Conservation (phyloP, 1,140 invertebrate genomes). For the Eueides isabella region DNA sequence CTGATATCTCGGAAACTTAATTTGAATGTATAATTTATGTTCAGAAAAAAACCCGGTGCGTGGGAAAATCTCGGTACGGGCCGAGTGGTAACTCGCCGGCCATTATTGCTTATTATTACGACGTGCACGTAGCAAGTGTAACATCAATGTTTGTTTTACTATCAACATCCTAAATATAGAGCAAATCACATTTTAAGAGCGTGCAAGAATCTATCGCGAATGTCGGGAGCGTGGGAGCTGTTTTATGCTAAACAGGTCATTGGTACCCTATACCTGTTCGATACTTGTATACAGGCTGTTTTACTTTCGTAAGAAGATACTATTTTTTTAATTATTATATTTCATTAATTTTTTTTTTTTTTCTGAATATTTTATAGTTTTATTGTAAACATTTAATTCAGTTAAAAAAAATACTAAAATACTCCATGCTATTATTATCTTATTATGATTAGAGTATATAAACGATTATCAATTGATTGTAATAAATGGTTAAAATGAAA, state of each 20-base stretch:
- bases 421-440: background rate
- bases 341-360: background rate
- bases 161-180: constrained; percentile 79
- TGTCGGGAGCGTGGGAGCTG: constrained; percentile 73
- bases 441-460: background rate
- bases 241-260: constrained; percentile 80
- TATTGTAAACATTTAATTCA: too few relatives aligned
- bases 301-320: constrained; percentile 28
- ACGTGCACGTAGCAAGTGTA: constrained; percentile 85
- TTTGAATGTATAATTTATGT: constrained; percentile 50
- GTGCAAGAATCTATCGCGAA: constrained; percentile 80
- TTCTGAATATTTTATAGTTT: background rate
- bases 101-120: constrained; percentile 67
- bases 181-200: constrained; percentile 76
- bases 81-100: constrained; percentile 36
- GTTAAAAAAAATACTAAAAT: too few relatives aligned
- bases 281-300: constrained; percentile 58
- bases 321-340: constrained; percentile 8
- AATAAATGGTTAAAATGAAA: background rate
- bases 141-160: constrained; percentile 79
- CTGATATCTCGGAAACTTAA: constrained; percentile 46
- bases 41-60: constrained; percentile 61
- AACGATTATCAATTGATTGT: background rate
- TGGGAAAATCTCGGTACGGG: constrained; percentile 62
- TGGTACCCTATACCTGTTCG: constrained; percentile 77